Evolutionary conservation across 2,113 vertebrate species (phyloP), one percentile per base, ranked within the genome.

Genomic region (Rutilus rutilus): DNA sequence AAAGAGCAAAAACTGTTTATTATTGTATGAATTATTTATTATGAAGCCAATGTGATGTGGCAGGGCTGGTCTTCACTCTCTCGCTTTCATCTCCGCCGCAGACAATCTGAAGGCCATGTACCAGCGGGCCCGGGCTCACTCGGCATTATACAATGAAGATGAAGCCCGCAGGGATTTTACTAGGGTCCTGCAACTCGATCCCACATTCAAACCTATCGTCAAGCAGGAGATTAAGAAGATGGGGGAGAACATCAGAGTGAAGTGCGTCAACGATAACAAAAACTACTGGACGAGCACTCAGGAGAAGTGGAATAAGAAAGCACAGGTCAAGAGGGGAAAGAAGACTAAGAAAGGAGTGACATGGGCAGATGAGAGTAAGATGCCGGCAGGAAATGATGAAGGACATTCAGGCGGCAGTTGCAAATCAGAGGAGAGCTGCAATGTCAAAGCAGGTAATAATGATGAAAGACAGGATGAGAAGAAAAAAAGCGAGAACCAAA

Each of bases 71-170:
- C 67, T 87, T 47, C 89, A 76, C 86, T 85, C 78, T 54, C 59
- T 81, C 7, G 15, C 1, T 88, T 76, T 84, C 80, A 64, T 85
- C 50, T 7, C 36, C 12, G 59, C 60, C 54, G 27, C 83, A 97
- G 97, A 94, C 87, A 96, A 97, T 0, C 91, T 95, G 83, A 96
- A 96, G 86, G 96, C 95, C 0, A 91, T 95, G 84, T 96, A 96
- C 93, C 96, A 97, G 89, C 93, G 95, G 2, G 95, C 94, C 0
- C 92, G 93, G 39, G 96, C 96, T 0, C 95, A 97, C 0, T 90
- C 94, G 0, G 94, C 96, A 0, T 85, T 97, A 45, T 94, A 93
- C 94, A 92, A 96, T 0, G 93, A 96, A 85, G 90, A 92, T 6
- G 91, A 96, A 90, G 95, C 95, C 0, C 92, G 89, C 25, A 86